Base-by-base conservation (phyloP, 2,888 invertebrate genomes). In the Nycteola revayana region DNA sequence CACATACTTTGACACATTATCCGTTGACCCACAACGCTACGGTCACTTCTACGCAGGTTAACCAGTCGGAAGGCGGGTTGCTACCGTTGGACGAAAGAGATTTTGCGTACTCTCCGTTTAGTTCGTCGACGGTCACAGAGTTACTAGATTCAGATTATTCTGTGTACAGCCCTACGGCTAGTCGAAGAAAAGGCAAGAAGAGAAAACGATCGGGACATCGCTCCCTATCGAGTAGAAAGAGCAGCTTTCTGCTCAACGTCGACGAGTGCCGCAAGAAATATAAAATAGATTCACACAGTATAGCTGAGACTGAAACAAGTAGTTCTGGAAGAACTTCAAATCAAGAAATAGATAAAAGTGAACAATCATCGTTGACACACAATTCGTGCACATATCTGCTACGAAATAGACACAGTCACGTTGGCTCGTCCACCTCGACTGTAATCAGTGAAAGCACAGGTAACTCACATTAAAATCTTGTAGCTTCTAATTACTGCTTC, bases 201-300 rank as follows among this genome's bases (percentile, higher is more conserved):
- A 75, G 88, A 57, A 87, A 87, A 59, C 78, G 87, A 30, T 85
- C 87, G 9, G 62, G 70, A 29, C 81, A 85, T 62, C 79, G 79
- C 34, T 82, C 87, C 9, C 51, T 83, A 25, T 80, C 85, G n/a
- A 72, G 64, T 47, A 78, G 76, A 51, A 84, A 81, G 51, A 82
- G 74, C 59, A 75, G 68, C 63, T 75, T 56, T 53, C 59, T 77
- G 48, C 60, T 85, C 35, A 74, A 78, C 53, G 51, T 75, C 45
- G 85, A 83, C 38, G 76, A 79, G 56, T 77, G 71, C 56, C 72
- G 78, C 59, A 82, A 89, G 71, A 86, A 80, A 71, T 83, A 88
- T 72, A 91, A 91, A 85, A 89, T 90, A 85, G 90, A 90, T 72
- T 52, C 73, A 59, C 78, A 75, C 61, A 79, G 66, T 65, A 88